These are phyloP conservation scores for Donacobius atricapilla DNA, from an alignment of 2,113 vertebrate genomes.

Conservation along the genomic window DNA sequence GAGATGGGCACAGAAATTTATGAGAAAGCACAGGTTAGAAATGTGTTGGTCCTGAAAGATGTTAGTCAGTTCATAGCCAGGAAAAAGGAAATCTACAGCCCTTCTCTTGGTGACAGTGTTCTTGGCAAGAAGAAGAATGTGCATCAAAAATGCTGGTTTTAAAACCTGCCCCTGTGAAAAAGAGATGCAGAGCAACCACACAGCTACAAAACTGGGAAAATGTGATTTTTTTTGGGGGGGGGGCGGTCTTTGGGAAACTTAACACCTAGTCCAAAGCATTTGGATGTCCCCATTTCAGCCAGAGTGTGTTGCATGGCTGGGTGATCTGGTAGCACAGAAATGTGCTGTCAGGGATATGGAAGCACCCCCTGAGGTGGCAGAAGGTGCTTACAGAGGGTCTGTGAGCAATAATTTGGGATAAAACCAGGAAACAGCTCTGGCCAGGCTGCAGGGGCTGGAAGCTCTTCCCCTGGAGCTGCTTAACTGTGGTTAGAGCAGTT, in stretches of 20 bases:
- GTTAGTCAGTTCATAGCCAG: not conserved
- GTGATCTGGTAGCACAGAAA: not conserved
- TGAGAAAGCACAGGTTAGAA: not conserved
- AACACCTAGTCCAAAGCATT: constrained; percentile 16
- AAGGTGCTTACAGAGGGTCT: not conserved
- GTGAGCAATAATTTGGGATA: not conserved
- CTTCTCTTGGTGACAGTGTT: not conserved
- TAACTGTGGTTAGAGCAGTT: not conserved
- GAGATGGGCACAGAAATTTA: not conserved
- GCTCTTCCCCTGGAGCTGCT: not conserved
- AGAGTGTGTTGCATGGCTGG: not conserved
- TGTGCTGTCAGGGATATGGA: not conserved
- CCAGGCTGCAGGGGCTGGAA: not conserved
- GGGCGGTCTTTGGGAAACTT: constrained; percentile 15
- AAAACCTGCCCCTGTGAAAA: not conserved
- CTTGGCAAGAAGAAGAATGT: not conserved
- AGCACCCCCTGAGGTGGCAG: not conserved
- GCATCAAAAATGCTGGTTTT: not conserved
- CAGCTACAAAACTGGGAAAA: not conserved
- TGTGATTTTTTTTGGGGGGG: not conserved
- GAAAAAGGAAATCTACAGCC: not conserved
- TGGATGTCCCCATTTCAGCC: not conserved
- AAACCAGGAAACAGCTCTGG: not conserved
- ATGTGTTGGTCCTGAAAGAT: not conserved
- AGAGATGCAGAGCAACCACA: not conserved